Evolutionary conservation across 2,113 vertebrate species (phyloP).

Genomic region (Acanthochromis polyacanthus): DNA sequence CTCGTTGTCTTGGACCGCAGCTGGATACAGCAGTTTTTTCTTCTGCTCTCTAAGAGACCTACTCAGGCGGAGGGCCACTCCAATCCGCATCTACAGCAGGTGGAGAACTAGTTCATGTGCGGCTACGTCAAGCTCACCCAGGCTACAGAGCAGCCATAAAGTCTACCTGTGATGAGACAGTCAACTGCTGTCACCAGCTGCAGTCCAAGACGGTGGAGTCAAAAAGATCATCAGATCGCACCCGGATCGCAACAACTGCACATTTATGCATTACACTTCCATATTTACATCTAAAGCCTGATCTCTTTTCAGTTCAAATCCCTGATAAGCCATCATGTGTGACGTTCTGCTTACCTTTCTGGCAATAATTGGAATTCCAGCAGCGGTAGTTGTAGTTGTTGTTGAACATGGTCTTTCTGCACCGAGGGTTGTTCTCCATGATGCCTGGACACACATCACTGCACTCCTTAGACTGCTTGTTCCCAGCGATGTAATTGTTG

Average conservation of each 20-base stretch:
- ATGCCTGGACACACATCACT: slow-evolving; percentile 95
- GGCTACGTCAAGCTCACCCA: too few species aligned
- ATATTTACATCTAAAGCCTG: slow-evolving; percentile 13
- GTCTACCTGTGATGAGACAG: too few species aligned
- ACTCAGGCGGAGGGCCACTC: too few species aligned
- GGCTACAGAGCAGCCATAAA: too few species aligned
- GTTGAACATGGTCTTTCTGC: slow-evolving; percentile 93
- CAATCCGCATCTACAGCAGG: too few species aligned
- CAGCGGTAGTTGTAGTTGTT: slow-evolving; percentile 96
- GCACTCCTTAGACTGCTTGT: slow-evolving; percentile 97
- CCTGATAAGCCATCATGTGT: not conserved
- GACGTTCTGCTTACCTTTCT: slow-evolving; percentile 92
- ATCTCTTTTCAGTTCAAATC: slow-evolving; percentile 47
- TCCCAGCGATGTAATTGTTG: slow-evolving; percentile 96
- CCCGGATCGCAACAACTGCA: not conserved
- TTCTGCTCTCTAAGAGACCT: too few species aligned
- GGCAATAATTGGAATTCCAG: slow-evolving; percentile 96
- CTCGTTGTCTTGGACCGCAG: too few species aligned
- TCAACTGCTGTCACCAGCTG: too few species aligned
- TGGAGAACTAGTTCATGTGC: too few species aligned
- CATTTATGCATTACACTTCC: not conserved
- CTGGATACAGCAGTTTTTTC: too few species aligned
- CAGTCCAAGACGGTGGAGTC: too few species aligned
- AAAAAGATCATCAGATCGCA: too few species aligned
- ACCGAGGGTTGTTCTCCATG: slow-evolving; percentile 90